A percentile compares a stretch with the other conserved stretches of the same genome.
Evolutionary conservation across 2,113 vertebrate species (phyloP).

Genomic region (Halichoeres trimaculatus): DNA sequence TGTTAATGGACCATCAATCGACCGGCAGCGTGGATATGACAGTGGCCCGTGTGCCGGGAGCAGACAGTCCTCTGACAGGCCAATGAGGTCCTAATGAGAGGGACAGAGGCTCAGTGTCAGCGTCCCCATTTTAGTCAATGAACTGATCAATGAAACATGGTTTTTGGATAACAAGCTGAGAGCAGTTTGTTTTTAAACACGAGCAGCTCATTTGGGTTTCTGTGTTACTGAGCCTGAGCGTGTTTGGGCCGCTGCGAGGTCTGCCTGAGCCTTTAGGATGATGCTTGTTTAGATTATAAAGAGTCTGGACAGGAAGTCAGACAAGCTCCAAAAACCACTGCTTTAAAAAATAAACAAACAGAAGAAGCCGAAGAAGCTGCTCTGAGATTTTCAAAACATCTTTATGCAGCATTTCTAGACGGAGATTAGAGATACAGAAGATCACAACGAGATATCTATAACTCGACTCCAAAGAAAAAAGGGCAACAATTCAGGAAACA

Average conservation of each 20-base stretch:
- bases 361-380: neutral
- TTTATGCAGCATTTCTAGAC: too few species aligned
- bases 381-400: neutral
- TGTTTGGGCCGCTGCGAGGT: neutral
- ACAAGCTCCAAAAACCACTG: neutral
- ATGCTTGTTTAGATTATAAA: neutral
- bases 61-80: constrained; percentile 70
- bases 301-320: neutral
- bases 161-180: constrained; percentile 67
- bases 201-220: neutral
- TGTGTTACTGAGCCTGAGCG: neutral
- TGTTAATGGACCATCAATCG: constrained; percentile 81
- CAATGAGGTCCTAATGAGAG: constrained; percentile 75
- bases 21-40: constrained; percentile 76
- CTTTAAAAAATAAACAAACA: neutral
- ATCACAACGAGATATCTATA: too few species aligned
- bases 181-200: constrained; percentile 45
- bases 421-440: too few species aligned
- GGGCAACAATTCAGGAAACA: too few species aligned
- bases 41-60: constrained; percentile 59
- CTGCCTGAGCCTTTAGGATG: constrained; percentile 3
- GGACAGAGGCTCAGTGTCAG: constrained; percentile 68
- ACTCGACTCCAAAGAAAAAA: too few species aligned
- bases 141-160: constrained; percentile 72
- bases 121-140: constrained; percentile 67